Percentiles rank a stretch among this genome's conserved stretches.
phyloP scores from a whole-genome alignment of 2,113 vertebrate species.

The Marcusenius ussheri region DNA sequence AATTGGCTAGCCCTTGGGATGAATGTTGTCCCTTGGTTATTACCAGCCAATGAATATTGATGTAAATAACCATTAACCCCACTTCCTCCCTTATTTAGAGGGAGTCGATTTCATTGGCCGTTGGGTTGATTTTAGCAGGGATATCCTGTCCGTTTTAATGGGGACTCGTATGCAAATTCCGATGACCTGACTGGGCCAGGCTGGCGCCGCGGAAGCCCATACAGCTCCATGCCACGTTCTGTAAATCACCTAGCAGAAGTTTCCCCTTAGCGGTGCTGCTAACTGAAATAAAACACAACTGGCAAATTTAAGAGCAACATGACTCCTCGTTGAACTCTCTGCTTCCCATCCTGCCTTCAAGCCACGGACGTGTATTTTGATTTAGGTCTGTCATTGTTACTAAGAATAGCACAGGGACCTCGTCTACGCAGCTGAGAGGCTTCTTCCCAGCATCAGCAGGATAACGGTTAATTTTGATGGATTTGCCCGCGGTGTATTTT shows the following conservation, averaged over 20 bases:
- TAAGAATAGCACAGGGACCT: conserved; percentile 30
- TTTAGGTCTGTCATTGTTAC: conserved; percentile 44
- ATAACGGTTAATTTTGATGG: conserved; percentile 35
- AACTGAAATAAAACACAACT: conserved; percentile 36
- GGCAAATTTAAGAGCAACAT: conserved; percentile 32
- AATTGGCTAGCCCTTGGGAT: background rate
- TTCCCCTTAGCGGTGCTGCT: conserved; percentile 29
- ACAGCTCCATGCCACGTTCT: background rate
- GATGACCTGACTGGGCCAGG: background rate
- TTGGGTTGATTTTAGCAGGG: background rate
- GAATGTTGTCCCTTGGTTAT: background rate
- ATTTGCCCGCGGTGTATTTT: conserved; percentile 38
- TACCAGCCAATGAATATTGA: background rate
- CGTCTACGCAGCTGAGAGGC: background rate
- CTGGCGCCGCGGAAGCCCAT: background rate
- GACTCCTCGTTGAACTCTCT: conserved; percentile 50
- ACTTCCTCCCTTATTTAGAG: background rate
- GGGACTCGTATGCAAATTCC: background rate
- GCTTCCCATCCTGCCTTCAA: conserved; percentile 28
- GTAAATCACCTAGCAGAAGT: background rate
- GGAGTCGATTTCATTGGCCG: background rate
- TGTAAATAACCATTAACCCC: background rate
- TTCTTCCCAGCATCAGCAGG: conserved; percentile 28
- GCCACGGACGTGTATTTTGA: conserved; percentile 25
- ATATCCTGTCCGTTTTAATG: background rate